Conservation (phyloP, 2,888 invertebrate genomes). For the Chouioia cunea region DNA sequence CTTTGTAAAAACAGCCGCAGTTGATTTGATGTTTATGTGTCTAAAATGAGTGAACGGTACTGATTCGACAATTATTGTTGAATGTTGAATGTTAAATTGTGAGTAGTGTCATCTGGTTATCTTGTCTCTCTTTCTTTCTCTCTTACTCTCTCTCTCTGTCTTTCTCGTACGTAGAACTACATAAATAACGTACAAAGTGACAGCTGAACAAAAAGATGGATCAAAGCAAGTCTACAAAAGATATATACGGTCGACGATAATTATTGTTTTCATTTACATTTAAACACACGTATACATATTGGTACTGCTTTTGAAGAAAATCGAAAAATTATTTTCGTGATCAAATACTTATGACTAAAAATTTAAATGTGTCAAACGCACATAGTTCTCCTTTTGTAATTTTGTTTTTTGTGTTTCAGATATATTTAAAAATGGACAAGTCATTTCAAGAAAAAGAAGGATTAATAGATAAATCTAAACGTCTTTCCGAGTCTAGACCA, state of each 20-base stretch:
- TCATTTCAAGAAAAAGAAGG: conserved; percentile 48
- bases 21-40: conserved; percentile 5
- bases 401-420: conserved; percentile 5
- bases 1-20: not conserved
- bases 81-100: too few species aligned
- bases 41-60: conserved; percentile 3
- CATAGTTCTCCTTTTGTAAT: not conserved
- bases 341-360: not conserved
- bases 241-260: conserved; percentile 4
- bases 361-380: not conserved
- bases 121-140: too few species aligned
- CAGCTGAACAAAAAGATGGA: conserved; percentile 27
- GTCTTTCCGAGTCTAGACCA: conserved; percentile 44
- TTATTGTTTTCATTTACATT: not conserved
- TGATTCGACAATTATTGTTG: too few species aligned
- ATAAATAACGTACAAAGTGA: conserved; percentile 13
- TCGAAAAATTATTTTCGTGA: conserved; percentile 4
- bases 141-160: too few species aligned
- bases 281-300: not conserved
- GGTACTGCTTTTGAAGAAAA: not conserved
- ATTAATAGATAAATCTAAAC: conserved; percentile 45
- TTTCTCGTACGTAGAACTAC: too few species aligned
- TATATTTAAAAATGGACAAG: conserved; percentile 45
- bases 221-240: not conserved
- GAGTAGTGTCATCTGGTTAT: too few species aligned